phyloP scores from a whole-genome alignment of 2,113 vertebrate genomes.

The Turdus rufiventris region DNA sequence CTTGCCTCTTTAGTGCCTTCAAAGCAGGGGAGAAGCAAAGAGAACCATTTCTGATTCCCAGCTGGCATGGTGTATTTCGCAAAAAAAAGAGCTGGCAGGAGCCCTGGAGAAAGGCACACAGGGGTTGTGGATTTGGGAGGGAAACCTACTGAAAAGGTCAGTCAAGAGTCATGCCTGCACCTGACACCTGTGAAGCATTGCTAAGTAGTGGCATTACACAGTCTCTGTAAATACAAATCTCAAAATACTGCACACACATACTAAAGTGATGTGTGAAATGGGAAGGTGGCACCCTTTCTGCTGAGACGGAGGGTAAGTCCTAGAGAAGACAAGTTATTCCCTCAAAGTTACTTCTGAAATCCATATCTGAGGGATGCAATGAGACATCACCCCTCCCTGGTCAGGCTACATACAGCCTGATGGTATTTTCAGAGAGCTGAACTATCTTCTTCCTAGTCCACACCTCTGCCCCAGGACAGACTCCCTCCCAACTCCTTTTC shows the following conservation, averaged over 20 bases:
- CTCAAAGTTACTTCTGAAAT: not conserved
- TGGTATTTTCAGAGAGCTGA: not conserved
- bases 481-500: not conserved
- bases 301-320: not conserved
- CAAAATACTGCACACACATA: fast-evolving
- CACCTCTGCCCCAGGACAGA: not conserved
- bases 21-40: not conserved
- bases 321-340: not conserved
- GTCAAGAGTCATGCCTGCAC: not conserved
- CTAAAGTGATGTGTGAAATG: not conserved
- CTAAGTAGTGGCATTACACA: not conserved
- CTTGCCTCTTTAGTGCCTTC: not conserved
- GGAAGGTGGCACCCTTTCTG: not conserved
- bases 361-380: fast-evolving
- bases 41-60: fast-evolving
- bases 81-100: not conserved
- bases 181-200: not conserved
- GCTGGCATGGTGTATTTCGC: not conserved
- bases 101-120: not conserved
- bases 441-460: not conserved
- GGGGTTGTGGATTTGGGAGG: not conserved
- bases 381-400: not conserved
- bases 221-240: not conserved
- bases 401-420: not conserved
- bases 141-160: not conserved